These are phyloP conservation scores for Arizona elegans DNA, from an alignment of 2,113 vertebrate genomes.

Conservation along the genomic window DNA sequence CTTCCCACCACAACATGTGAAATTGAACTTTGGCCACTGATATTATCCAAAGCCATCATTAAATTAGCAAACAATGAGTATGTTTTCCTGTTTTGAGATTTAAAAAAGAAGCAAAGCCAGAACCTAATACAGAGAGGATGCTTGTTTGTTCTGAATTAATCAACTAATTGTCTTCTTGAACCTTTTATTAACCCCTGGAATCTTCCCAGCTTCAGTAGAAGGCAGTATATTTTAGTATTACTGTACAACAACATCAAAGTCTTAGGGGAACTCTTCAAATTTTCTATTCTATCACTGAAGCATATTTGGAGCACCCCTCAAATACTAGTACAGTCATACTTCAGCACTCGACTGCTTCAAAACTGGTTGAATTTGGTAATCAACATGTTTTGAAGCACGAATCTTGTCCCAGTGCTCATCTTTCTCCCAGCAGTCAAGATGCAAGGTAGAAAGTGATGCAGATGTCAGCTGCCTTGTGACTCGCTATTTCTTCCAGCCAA, in stretches of 20 bases:
- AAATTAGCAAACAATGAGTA: constrained; percentile 89
- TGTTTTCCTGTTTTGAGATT: constrained; percentile 56
- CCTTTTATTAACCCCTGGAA: neutral
- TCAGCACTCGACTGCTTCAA: no score
- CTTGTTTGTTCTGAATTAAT: constrained; percentile 5
- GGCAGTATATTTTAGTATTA: neutral
- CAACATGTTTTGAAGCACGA: no score
- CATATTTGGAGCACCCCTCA: neutral
- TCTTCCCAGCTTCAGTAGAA: neutral
- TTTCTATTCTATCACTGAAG: neutral
- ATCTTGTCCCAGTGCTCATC: no score
- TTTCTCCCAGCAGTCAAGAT: no score
- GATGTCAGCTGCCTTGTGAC: no score
- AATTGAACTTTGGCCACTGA: constrained; percentile 91
- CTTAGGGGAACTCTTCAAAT: neutral
- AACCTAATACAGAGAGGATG: neutral
- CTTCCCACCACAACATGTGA: constrained; percentile 80
- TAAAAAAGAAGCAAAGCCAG: neutral
- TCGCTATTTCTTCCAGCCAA: no score
- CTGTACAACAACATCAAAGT: neutral
- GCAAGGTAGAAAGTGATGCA: no score
- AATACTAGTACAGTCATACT: neutral
- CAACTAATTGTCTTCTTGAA: neutral
- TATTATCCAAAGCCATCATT: constrained; percentile 90
- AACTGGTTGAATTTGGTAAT: no score